Base-by-base conservation (phyloP, 1,140 invertebrate genomes). In the Lucilia sericata region DNA sequence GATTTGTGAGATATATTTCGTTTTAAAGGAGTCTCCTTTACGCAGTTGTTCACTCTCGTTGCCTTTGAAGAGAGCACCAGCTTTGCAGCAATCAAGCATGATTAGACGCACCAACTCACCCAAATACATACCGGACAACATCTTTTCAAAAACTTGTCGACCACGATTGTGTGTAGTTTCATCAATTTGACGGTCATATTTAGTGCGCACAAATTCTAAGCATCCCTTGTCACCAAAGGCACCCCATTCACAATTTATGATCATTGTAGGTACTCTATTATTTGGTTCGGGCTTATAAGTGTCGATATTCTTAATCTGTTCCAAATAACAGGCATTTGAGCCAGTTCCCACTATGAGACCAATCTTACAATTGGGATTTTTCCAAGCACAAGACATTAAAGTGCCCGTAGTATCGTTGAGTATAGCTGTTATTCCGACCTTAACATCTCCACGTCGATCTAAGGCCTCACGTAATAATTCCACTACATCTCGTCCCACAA, bases 351-450 rank as follows among this genome's bases (percentile, higher is more conserved):
- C 82, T 74, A 92, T 92, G 85, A 92, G 91, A 13, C 90, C 92
- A 84, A 93, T 92, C n/a, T 84, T 83, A 49, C 85, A 86, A 4
- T 84, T 60, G 14, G 19, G 36, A 83, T 86, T 84, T 10, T 81
- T 9, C 19, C 55, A 30, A 9, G 83, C 85, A 21, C 86, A 85
- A 55, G 86, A 82, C 12, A 86, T 98, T 17, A 99, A 92, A 14
- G 98, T 98, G 75, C 98, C 98, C 0, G 98, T 99, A 65, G 98
- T 99, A 89, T 99, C 98, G 90, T 99, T 99, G 81, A 99, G 93
- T 86, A 99, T 95, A 84, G 97, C 98, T 88, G 96, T 94, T 74
- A 99, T 96, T 87, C 97, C 95, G 85, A 99, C 91, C 47, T 86
- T 87, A 51, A 86, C 36, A 25, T 91, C 87, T 21, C 87, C 84